Percentiles rank a stretch among this genome's conserved stretches.
Evolutionary conservation across 2,888 invertebrate species (phyloP).

Genomic region (Poecilobothrus nobilitatus): DNA sequence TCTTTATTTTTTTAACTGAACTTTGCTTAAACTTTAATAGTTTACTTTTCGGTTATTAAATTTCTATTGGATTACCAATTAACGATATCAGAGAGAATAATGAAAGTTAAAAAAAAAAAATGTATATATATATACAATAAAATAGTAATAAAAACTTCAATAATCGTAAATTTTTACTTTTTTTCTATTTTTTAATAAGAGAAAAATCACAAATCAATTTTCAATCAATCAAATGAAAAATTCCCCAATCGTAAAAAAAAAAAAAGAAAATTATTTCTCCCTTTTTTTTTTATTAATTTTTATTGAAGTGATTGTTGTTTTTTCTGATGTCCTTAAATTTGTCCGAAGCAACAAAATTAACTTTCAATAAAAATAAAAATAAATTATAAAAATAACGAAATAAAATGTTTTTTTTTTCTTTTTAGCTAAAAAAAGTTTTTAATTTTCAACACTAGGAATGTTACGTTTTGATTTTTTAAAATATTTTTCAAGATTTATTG

Average conservation of each 20-base stretch:
- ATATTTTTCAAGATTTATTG: too few relatives aligned
- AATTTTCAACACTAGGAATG: not conserved
- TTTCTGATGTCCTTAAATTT: not conserved
- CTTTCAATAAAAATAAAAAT: not conserved
- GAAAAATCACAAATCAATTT: not conserved
- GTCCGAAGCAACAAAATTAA: conserved; percentile 3
- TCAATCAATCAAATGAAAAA: conserved; percentile 6
- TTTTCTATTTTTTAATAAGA: not conserved
- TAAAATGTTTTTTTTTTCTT: too few relatives aligned
- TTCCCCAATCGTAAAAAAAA: not conserved
- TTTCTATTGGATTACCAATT: not conserved
- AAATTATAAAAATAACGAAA: not conserved
- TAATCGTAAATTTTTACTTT: not conserved
- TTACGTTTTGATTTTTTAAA: too few relatives aligned
- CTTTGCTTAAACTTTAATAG: not conserved
- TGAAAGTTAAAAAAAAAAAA: not conserved
- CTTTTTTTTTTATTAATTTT: not conserved
- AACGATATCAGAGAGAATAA: not conserved
- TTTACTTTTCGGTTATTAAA: conserved; percentile 4
- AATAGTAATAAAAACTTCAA: not conserved
- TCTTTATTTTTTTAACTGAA: too few relatives aligned
- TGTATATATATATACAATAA: not conserved
- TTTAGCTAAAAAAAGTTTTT: not conserved
- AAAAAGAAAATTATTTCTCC: not conserved
- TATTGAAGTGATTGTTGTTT: not conserved